Percentiles rank a stretch among this genome's conserved stretches.
Conservation (phyloP, 2,888 invertebrate species). For the Nemotelus nigrinus region DNA sequence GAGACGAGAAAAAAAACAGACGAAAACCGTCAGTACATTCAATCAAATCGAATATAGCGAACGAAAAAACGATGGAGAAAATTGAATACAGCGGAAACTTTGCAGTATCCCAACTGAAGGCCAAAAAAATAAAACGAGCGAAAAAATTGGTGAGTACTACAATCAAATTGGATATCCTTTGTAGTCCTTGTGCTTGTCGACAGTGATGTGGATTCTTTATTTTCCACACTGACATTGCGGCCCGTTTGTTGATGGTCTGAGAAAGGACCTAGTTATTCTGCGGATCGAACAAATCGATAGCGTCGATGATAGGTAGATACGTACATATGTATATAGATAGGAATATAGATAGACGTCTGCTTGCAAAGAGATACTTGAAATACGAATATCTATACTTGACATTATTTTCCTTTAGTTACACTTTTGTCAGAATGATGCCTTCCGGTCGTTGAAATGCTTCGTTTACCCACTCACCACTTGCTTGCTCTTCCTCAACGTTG, state of each 20-base stretch:
- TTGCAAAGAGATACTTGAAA: constrained; percentile 9
- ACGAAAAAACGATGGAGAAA: neutral
- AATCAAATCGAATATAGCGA: constrained; percentile 4
- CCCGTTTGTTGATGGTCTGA: no score
- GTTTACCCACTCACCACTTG: no score
- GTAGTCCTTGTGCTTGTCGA: neutral
- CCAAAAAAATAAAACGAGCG: neutral
- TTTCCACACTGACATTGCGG: no score
- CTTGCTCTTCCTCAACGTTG: neutral
- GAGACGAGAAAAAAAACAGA: constrained; percentile 1
- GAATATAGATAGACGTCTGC: no score
- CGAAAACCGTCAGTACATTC: neutral
- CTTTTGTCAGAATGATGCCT: neutral
- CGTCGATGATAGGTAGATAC: neutral
- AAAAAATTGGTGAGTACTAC: neutral
- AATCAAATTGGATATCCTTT: constrained; percentile 14
- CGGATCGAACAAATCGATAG: constrained; percentile 4
- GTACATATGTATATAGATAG: no score
- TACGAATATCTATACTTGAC: constrained; percentile 25
- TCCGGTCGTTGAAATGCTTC: neutral
- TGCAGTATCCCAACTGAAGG: neutral
- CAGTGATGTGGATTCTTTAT: no score
- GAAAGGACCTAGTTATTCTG: no score
- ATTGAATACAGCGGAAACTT: constrained; percentile 6
- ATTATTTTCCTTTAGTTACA: constrained; percentile 20